Conservation (phyloP, 2,113 vertebrate genomes). For the Hirundichthys speculiger region DNA sequence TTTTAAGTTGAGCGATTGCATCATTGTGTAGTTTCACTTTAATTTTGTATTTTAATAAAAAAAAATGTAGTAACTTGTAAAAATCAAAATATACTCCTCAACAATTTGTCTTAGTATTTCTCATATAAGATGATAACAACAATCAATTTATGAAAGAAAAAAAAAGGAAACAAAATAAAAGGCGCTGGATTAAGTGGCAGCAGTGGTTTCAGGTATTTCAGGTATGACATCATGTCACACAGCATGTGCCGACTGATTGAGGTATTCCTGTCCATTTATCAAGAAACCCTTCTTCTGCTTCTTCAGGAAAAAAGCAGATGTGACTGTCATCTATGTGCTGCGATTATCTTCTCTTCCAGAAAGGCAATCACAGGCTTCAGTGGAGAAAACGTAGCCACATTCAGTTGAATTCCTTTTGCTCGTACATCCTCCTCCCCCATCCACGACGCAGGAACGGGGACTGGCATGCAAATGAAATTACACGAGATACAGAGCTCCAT, state of each 20-base stretch:
- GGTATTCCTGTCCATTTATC: neutral
- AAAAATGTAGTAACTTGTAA: too few relatives aligned
- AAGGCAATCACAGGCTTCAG: conserved; percentile 38
- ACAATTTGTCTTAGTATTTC: too few relatives aligned
- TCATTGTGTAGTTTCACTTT: too few relatives aligned
- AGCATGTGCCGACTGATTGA: neutral
- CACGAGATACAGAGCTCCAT: conserved; percentile 56
- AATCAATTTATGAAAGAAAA: too few relatives aligned
- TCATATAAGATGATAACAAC: too few relatives aligned
- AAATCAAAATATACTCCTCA: too few relatives aligned
- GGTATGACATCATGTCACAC: neutral
- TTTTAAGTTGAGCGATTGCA: too few relatives aligned
- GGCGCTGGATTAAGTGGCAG: neutral
- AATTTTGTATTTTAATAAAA: too few relatives aligned
- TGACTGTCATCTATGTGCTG: conserved; percentile 48
- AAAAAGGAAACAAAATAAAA: neutral
- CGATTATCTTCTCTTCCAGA: conserved; percentile 52
- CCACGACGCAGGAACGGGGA: conserved; percentile 38
- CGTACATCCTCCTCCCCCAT: conserved; percentile 24
- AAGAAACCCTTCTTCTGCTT: conserved; percentile 5
- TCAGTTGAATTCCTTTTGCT: conserved; percentile 18
- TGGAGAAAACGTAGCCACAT: conserved; percentile 34
- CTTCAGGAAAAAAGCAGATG: conserved; percentile 25
- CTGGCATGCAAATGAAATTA: conserved; percentile 74
- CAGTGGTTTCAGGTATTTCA: neutral